Percentiles rank a stretch among this genome's conserved stretches.
phyloP scores from a whole-genome alignment of 23 tunicate species.

The Pegea sp. region DNA sequence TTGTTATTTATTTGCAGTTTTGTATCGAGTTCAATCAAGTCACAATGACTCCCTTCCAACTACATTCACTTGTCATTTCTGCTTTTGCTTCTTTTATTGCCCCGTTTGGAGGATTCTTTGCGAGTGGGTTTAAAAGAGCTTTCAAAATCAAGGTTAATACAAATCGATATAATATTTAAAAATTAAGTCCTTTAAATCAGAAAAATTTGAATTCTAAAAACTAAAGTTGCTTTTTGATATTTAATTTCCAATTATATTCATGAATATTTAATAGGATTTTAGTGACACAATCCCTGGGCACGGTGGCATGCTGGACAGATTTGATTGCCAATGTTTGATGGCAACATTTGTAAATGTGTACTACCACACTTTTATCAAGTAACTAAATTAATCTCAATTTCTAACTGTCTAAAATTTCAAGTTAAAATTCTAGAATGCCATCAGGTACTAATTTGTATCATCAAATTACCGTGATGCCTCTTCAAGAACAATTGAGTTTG shows the following conservation, averaged over 20 bases:
- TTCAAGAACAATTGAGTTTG: constrained; percentile 22
- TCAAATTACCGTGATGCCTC: constrained; percentile 15
- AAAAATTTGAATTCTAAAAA: too few relatives aligned
- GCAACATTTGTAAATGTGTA: constrained; percentile 83
- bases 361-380: constrained; percentile 62
- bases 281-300: constrained; percentile 99
- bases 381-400: neutral
- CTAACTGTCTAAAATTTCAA: neutral
- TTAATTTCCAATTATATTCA: too few relatives aligned
- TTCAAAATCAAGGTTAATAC: constrained; percentile 73
- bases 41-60: constrained; percentile 57
- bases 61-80: constrained; percentile 45
- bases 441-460: constrained; percentile 16
- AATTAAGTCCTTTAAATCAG: too few relatives aligned
- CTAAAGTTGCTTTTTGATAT: too few relatives aligned
- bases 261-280: constrained; percentile 91
- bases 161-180: too few relatives aligned
- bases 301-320: constrained; percentile 96
- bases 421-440: too few relatives aligned
- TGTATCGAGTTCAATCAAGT: neutral
- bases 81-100: constrained; percentile 74
- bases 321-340: constrained; percentile 92
- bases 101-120: constrained; percentile 99
- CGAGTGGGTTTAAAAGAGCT: constrained; percentile 94
- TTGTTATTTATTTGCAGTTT: neutral